phyloP scores from a whole-genome alignment of 2,113 vertebrate genomes.

The Rhinopomastus cyanomelas region DNA sequence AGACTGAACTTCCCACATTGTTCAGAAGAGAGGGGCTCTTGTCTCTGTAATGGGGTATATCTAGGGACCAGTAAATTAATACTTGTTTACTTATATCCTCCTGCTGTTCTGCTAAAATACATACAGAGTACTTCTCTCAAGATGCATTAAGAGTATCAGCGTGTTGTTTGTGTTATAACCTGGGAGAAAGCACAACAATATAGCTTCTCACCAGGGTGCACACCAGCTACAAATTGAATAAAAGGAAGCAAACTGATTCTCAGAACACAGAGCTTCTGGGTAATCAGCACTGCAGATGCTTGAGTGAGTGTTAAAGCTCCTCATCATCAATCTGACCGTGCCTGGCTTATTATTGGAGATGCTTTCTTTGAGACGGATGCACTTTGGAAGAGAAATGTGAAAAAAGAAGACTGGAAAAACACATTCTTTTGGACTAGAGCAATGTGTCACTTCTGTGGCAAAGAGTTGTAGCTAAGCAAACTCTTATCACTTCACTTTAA shows the following conservation, averaged over 20 bases:
- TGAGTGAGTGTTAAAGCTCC: slow-evolving; percentile 35
- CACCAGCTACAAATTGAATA: slow-evolving; percentile 54
- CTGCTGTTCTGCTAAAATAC: slow-evolving; percentile 50
- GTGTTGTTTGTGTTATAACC: slow-evolving; percentile 52
- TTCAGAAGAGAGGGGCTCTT: slow-evolving; percentile 23
- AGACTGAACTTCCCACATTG: slow-evolving; percentile 17
- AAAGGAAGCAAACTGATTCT: slow-evolving; percentile 54
- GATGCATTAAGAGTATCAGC: slow-evolving; percentile 61
- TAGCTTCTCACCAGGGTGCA: slow-evolving; percentile 44
- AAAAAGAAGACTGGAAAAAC: neutral
- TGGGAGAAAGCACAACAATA: slow-evolving; percentile 47
- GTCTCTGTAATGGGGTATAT: slow-evolving; percentile 14
- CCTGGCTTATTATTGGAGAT: neutral
- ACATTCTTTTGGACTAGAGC: neutral
- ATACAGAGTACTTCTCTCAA: slow-evolving; percentile 39
- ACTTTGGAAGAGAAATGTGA: neutral
- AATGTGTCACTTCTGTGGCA: neutral
- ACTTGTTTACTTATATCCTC: slow-evolving; percentile 66
- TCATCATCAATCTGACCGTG: neutral
- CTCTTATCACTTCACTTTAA: neutral
- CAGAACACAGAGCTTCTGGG: slow-evolving; percentile 21
- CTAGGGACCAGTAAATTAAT: slow-evolving; percentile 62
- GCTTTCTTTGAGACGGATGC: neutral
- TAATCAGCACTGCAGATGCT: slow-evolving; percentile 50
- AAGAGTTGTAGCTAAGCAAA: neutral